phyloP scores from a whole-genome alignment of 2,113 vertebrate genomes.

The Paracanthobrama guichenoti region DNA sequence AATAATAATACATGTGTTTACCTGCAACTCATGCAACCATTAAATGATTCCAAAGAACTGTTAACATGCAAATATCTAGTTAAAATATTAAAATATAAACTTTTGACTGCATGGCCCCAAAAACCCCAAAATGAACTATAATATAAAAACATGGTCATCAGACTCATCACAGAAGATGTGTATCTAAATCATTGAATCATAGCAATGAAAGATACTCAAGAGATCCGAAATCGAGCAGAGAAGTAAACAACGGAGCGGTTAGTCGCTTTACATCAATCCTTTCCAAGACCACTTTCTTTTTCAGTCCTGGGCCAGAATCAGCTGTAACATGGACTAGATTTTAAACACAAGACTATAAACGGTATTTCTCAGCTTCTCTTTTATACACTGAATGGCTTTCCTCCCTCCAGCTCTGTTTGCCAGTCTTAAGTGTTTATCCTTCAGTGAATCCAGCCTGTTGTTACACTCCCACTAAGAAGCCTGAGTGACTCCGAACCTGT shows the following conservation, averaged over 20 bases:
- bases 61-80: not conserved
- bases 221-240: too few species aligned
- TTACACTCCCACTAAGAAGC: constrained; percentile 30
- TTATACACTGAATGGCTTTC: not conserved
- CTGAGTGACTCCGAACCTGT: constrained; percentile 6
- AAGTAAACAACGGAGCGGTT: too few species aligned
- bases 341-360: not conserved
- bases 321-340: not conserved
- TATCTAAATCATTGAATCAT: too few species aligned
- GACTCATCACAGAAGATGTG: too few species aligned
- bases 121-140: too few species aligned
- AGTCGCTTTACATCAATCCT: too few species aligned
- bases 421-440: constrained; percentile 29
- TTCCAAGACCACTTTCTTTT: too few species aligned
- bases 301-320: too few species aligned
- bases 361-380: not conserved
- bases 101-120: too few species aligned
- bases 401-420: not conserved
- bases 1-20: not conserved
- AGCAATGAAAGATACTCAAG: not conserved
- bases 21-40: not conserved
- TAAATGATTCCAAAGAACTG: not conserved
- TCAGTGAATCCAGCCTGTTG: constrained; percentile 38
- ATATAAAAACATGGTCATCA: too few species aligned
- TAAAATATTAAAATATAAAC: not conserved